These are phyloP conservation scores for Drosophila mojavensis DNA, from an alignment of 1,140 invertebrate genomes.

Conservation along the genomic window DNA sequence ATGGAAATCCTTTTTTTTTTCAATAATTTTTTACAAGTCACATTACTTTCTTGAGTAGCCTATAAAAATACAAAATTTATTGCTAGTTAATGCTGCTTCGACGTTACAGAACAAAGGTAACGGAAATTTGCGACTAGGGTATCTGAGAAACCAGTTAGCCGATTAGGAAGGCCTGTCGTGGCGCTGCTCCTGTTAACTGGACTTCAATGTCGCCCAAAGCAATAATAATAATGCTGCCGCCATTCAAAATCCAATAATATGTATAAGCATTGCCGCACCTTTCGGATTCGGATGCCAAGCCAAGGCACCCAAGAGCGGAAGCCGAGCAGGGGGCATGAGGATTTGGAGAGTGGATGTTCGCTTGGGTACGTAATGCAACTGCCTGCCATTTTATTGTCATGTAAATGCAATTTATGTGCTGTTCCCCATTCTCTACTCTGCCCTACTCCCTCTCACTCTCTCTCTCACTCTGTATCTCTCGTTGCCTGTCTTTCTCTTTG, in stretches of 20 bases:
- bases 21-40: too few relatives aligned
- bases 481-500: conserved; percentile 6
- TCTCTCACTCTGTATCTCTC: background rate
- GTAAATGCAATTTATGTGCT: conserved; percentile 62
- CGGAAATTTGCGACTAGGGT: conserved; percentile 14
- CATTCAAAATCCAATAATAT: conserved; percentile 46
- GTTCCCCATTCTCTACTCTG: background rate
- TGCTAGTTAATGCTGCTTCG: background rate
- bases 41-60: too few relatives aligned
- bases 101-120: conserved; percentile 1
- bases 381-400: conserved; percentile 64
- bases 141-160: conserved; percentile 26
- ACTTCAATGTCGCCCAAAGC: conserved; percentile 30
- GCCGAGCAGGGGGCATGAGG: background rate
- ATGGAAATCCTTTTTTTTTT: too few relatives aligned
- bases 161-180: background rate
- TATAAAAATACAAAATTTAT: too few relatives aligned
- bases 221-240: conserved; percentile 40
- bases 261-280: conserved; percentile 37
- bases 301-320: background rate
- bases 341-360: conserved; percentile 5
- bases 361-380: conserved; percentile 24
- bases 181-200: conserved; percentile 2
- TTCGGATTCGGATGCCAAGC: conserved; percentile 26
- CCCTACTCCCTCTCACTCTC: background rate